phyloP scores from a whole-genome alignment of 2,797 vertebrate species.

The Periparus ater region DNA sequence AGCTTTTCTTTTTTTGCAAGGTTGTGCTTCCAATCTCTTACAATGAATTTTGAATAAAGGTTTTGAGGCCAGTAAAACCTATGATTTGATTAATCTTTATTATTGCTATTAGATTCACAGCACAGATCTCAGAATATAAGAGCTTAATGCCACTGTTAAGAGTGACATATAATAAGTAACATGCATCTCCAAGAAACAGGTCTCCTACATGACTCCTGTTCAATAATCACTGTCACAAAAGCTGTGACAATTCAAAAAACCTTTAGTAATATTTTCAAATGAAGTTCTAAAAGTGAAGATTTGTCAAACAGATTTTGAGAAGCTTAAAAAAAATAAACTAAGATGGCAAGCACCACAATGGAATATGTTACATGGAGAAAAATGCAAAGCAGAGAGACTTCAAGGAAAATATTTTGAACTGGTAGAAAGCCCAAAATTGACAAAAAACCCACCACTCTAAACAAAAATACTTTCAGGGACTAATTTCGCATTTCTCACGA shows the following conservation, averaged over 20 bases:
- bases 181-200: neutral
- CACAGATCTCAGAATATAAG: neutral
- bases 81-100: neutral
- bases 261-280: neutral
- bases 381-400: neutral
- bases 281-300: neutral
- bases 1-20: neutral
- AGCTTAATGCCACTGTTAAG: neutral
- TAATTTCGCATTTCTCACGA: neutral
- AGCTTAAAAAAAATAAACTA: neutral
- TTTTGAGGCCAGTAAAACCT: neutral
- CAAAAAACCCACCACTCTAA: neutral
- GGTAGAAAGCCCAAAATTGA: accelerated
- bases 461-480: neutral
- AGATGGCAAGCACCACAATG: accelerated
- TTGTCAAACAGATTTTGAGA: neutral
- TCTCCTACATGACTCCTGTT: neutral
- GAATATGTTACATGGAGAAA: neutral
- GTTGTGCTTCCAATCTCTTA: neutral
- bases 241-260: neutral
- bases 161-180: neutral
- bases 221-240: neutral
- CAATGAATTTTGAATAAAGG: neutral
- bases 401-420: neutral
- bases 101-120: neutral